phyloP scores from a whole-genome alignment of 2,888 invertebrate genomes.

The Girardia tigrina region DNA sequence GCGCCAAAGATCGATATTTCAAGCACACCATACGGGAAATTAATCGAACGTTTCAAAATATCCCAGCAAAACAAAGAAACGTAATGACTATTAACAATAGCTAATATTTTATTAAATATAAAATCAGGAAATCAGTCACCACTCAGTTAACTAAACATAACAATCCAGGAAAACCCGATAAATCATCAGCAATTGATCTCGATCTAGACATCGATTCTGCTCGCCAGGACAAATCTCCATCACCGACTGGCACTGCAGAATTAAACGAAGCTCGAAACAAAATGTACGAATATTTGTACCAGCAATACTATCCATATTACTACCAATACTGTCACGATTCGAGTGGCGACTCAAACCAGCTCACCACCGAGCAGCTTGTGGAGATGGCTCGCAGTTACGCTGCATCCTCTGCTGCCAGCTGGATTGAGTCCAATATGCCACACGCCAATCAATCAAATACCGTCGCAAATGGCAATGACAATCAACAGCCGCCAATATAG shows the following conservation, averaged over 20 bases:
- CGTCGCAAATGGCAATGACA: no score
- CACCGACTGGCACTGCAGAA: background rate
- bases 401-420: slow-evolving; percentile 21
- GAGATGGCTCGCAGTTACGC: slow-evolving; percentile 28
- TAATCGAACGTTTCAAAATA: slow-evolving; percentile 31
- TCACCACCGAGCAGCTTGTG: background rate
- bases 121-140: no score
- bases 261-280: background rate
- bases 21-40: slow-evolving; percentile 29
- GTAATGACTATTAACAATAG: no score
- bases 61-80: slow-evolving; percentile 6
- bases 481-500: no score
- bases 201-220: no score
- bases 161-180: no score
- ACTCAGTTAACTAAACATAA: no score
- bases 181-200: no score
- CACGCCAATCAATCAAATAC: no score
- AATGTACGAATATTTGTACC: slow-evolving; percentile 25
- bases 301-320: slow-evolving; percentile 33
- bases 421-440: background rate
- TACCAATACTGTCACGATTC: slow-evolving; percentile 27
- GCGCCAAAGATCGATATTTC: slow-evolving; percentile 34
- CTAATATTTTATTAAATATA: no score
- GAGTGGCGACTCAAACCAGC: background rate
- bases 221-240: no score